Percentiles rank a stretch among this genome's conserved stretches.
Evolutionary conservation across 1,140 invertebrate species (phyloP).

Genomic region (Arion vulgaris): DNA sequence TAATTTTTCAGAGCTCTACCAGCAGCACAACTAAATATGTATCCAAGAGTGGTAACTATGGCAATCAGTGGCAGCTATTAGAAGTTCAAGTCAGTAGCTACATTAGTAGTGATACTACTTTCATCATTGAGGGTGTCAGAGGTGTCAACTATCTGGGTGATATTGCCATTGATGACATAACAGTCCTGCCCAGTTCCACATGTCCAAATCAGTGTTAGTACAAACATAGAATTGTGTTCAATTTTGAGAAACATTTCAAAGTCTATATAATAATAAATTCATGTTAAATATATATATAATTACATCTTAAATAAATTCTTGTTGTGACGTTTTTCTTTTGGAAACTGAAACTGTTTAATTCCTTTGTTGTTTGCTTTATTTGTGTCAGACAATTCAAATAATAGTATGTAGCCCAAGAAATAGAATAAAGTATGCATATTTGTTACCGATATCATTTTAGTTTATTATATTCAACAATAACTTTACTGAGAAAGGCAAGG

Average conservation of each 20-base stretch:
- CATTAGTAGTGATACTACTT: slow-evolving; percentile 23
- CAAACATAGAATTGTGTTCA: neutral
- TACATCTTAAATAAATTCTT: too few species aligned
- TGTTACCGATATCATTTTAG: too few species aligned
- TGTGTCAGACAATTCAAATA: too few species aligned
- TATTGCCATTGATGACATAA: slow-evolving; percentile 43
- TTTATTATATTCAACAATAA: too few species aligned
- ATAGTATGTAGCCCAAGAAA: too few species aligned
- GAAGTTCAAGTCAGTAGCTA: slow-evolving; percentile 23
- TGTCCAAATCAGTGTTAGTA: slow-evolving; percentile 30
- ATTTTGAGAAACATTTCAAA: neutral
- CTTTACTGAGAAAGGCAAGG: too few species aligned
- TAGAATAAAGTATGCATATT: too few species aligned
- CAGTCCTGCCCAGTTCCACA: neutral
- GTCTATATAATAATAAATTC: too few species aligned
- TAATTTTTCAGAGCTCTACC: neutral
- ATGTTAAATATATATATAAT: too few species aligned
- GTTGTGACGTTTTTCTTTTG: too few species aligned
- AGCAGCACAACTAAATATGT: neutral
- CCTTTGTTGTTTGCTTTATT: too few species aligned
- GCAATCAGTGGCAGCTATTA: slow-evolving; percentile 60
- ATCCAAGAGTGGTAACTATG: slow-evolving; percentile 58
- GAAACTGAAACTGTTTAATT: too few species aligned
- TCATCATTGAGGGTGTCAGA: slow-evolving; percentile 33
- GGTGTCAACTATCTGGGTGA: slow-evolving; percentile 35